Evolutionary conservation across 1,140 invertebrate genomes (phyloP), one percentile per base, ranked within the genome.

Genomic region (Diplogasteroides magnus): DNA sequence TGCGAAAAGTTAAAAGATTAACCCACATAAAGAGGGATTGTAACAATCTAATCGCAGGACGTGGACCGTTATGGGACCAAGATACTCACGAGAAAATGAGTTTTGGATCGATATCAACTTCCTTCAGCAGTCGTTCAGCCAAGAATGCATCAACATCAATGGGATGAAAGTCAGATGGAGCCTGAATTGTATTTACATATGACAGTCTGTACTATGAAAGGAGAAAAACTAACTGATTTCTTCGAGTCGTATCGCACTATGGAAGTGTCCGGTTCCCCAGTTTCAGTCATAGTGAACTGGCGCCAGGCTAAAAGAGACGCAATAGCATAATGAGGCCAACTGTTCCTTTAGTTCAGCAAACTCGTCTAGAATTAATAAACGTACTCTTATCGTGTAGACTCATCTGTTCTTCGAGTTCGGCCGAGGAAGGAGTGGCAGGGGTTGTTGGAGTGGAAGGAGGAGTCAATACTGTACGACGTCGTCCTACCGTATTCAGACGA

Each of bases 81-180:
- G 37, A 19, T 19, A 48, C 37, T 48, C 37, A 48, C 37, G 37
- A 6, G 19, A 48, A 19, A 6, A 48, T 19, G 6, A 48, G 31
- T 27, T 65, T 65, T 3, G 64, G 64, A 25, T 65, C 64, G 27
- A 65, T 65, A 19, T 65, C 64, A 3, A 65, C 31, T 31, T 65
- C 64, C 31, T 55, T 32, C 3, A 65, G 32, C 11, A 65, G 31
- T 56, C 48, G 31, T 13, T 26, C 64, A 65, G 64, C 64, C 31
- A 65, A 26, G 64, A 48, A 65, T 2, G 23, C 23, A 31, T 65
- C 64, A 28, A 65, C 19, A 31, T 65, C 64, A 23, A 65, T 25
- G n/a, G 64, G 64, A 19, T 25, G n/a, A 27, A 65, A 65, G 48
- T 65, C 29, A 13, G 64, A n/a, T 15, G 64, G 31, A 31, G 31